Conservation (phyloP, 2,888 invertebrate genomes). For the Tetrapedia diversipes region DNA sequence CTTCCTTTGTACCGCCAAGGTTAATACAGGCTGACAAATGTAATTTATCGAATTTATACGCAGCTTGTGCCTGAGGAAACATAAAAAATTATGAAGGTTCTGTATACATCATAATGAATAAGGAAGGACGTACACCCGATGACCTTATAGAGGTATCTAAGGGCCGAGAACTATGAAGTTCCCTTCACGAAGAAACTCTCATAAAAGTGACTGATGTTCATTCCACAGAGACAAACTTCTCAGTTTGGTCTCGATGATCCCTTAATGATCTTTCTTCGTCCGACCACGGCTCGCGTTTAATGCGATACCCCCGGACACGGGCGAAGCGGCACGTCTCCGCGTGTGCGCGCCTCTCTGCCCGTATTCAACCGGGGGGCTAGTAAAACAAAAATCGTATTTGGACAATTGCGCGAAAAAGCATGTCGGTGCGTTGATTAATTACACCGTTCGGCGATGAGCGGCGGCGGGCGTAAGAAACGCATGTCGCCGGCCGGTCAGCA, state of each 20-base stretch:
- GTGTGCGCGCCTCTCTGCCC: too few species aligned
- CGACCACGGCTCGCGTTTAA: conserved; percentile 12
- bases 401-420: conserved; percentile 61
- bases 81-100: background rate
- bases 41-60: background rate
- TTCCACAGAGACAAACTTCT: conserved; percentile 38
- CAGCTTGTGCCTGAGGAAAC: background rate
- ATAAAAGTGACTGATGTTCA: conserved; percentile 28
- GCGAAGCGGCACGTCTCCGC: too few species aligned
- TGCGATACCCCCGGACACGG: conserved; percentile 19
- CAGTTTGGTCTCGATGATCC: conserved; percentile 44
- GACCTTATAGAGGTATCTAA: background rate
- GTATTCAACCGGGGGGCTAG: conserved; percentile 14
- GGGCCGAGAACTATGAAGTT: background rate
- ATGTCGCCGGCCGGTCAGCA: conserved; percentile 55
- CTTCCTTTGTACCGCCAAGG: background rate
- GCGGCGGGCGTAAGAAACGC: conserved; percentile 63
- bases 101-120: background rate
- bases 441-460: conserved; percentile 44
- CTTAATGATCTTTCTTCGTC: conserved; percentile 36
- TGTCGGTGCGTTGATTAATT: conserved; percentile 66
- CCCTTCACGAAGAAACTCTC: background rate
- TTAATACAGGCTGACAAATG: background rate
- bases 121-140: background rate
- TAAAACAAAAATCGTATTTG: conserved; percentile 54